Evolutionary conservation across 2,888 invertebrate species (phyloP), one percentile per base, ranked within the genome.

Genomic region (Cybosia mesomella): DNA sequence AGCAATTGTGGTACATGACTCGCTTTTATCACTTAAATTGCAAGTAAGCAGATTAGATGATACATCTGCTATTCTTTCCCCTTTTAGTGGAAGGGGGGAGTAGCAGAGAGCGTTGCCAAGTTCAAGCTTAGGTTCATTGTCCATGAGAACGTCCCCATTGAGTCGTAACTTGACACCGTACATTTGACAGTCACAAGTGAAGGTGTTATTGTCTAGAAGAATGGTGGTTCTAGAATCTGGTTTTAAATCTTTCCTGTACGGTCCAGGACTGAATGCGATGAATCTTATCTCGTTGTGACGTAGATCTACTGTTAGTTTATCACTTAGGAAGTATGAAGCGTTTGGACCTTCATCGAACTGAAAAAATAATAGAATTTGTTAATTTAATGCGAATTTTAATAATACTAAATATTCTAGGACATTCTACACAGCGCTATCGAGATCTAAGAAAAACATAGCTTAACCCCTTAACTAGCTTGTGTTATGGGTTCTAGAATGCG

Each of bases 151-250:
- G 0, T n/a, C 18, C 0, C 71, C 72, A 13, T 22, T 15, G 0
- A 70, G 9, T 10, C 75, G 39, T 32, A 70, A 43, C 0, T 64
- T 64, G 0, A 89, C 71, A 4, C 67, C 49, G 55, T 82, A 86
- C 0, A 89, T 60, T 0, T 28, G 5, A 62, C 91, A 91, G 68
- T 87, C 86, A 71, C 91, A 90, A 9, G 0, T 0, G 28, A 86
- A 76, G 0, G 88, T 89, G 64, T 91, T 91, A 61, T 81, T 13
- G 18, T 80, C 83, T 0, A 91, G 68, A 0, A 83, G 64, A 8
- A 90, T 15, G 10, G 61, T 75, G 9, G 61, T 74, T 3, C 21
- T 21, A 0, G 24, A 15, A 36, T 28, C 18, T 28, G 76, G n/a
- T 21, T 36, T 9, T 8, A 32, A 7, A 60, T 22, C 21, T 21